phyloP scores from a whole-genome alignment of 2,113 vertebrate species.

The Todiramphus chloris region DNA sequence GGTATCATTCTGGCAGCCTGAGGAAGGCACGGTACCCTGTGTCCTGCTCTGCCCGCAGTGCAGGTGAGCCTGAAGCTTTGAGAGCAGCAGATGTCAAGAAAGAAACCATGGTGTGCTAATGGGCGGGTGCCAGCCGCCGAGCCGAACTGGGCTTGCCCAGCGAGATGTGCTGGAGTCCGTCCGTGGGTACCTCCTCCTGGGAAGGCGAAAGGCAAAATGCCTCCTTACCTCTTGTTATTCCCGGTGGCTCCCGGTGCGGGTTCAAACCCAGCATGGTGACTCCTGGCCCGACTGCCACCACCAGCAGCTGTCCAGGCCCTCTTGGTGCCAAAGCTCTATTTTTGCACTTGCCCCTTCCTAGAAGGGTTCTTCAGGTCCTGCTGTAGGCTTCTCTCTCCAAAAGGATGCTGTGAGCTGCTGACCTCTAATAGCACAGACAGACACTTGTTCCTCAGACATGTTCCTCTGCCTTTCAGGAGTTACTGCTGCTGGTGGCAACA shows the following conservation, averaged over 20 bases:
- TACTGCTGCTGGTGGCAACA: neutral
- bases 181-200: no score
- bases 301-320: neutral
- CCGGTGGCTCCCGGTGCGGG: neutral
- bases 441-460: neutral
- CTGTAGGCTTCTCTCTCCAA: neutral
- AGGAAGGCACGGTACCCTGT: neutral
- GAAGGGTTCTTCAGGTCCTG: neutral
- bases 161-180: neutral
- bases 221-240: neutral
- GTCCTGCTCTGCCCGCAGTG: neutral
- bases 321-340: neutral
- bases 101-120: accelerated
- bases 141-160: neutral
- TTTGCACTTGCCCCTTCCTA: neutral
- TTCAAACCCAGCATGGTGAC: neutral
- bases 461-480: neutral
- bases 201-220: neutral
- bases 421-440: neutral
- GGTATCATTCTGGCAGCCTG: accelerated
- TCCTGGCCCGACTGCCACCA: neutral
- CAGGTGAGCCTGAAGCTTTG: neutral
- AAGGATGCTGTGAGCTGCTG: neutral
- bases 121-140: neutral
- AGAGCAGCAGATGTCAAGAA: neutral